Evolutionary conservation across 2,888 invertebrate species (phyloP).

Genomic region (Anthoptus insignis): DNA sequence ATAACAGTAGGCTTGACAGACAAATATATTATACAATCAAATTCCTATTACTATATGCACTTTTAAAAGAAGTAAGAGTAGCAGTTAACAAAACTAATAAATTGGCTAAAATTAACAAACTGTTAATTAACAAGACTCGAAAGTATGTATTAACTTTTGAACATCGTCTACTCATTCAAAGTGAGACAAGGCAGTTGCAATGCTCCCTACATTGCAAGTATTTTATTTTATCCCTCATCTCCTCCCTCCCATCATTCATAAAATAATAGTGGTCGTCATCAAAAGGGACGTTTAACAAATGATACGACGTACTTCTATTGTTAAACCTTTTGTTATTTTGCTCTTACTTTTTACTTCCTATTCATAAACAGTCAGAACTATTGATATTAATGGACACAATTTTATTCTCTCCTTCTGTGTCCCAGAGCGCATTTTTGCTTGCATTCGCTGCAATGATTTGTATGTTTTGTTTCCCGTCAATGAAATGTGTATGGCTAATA

Average conservation of each 20-base stretch:
- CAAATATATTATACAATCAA: too few species aligned
- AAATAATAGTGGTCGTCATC: conserved; percentile 83
- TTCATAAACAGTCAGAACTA: conserved; percentile 57
- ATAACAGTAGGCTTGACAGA: too few species aligned
- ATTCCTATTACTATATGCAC: too few species aligned
- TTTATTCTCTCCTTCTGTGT: background rate
- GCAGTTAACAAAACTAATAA: too few species aligned
- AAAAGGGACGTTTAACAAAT: conserved; percentile 86
- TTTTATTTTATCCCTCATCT: conserved; percentile 63
- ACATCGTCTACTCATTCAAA: background rate
- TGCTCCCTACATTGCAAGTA: conserved; percentile 52
- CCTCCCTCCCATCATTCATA: conserved; percentile 78
- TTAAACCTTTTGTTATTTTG: conserved; percentile 82
- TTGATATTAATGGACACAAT: background rate
- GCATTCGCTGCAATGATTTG: conserved; percentile 18
- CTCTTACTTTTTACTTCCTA: conserved; percentile 62
- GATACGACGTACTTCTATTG: conserved; percentile 83
- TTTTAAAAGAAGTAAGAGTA: too few species aligned
- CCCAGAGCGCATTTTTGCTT: conserved; percentile 9
- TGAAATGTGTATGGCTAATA: conserved; percentile 77
- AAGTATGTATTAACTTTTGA: too few species aligned
- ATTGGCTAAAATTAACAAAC: too few species aligned
- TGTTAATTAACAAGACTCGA: too few species aligned
- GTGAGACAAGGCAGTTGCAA: conserved; percentile 13
- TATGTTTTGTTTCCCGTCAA: conserved; percentile 53